phyloP scores from a whole-genome alignment of 2,113 vertebrate genomes.

The Pachyramphus minor region DNA sequence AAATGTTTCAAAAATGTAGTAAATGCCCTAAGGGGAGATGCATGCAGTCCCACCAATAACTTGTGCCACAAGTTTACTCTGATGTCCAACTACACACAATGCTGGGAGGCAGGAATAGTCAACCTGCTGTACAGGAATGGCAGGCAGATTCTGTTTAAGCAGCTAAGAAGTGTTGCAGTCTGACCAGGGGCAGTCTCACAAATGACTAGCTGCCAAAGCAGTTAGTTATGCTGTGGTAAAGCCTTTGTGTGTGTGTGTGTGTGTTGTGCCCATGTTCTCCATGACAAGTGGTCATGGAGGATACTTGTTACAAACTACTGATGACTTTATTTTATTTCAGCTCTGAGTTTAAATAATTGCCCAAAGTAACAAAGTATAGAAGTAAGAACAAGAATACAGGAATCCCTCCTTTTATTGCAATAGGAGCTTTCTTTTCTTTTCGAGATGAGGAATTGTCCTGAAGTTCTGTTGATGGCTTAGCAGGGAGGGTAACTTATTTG shows the following conservation, averaged over 20 bases:
- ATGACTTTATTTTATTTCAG: not conserved
- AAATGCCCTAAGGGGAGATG: not conserved
- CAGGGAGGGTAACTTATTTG: not conserved
- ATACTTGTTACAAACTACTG: not conserved
- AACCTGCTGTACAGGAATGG: constrained; percentile 46
- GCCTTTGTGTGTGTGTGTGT: not conserved
- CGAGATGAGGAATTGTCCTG: not conserved
- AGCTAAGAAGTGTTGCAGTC: not conserved
- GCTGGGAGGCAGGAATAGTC: constrained; percentile 45
- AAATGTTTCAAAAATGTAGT: not conserved
- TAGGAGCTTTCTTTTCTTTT: not conserved
- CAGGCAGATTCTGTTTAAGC: constrained; percentile 20
- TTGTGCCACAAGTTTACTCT: not conserved
- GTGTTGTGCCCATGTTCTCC: not conserved
- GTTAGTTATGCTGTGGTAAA: not conserved
- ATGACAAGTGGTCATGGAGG: not conserved
- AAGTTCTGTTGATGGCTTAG: not conserved
- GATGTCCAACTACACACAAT: not conserved
- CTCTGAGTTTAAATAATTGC: not conserved
- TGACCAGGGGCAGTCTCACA: not conserved
- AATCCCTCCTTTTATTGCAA: not conserved
- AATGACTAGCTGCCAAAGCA: not conserved
- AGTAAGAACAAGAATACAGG: not conserved
- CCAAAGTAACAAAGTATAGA: not conserved
- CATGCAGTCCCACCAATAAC: not conserved